A percentile compares a stretch with the other conserved stretches of the same genome.
Evolutionary conservation across 2,888 invertebrate species (phyloP).

Genomic region (Orthosia cruda): DNA sequence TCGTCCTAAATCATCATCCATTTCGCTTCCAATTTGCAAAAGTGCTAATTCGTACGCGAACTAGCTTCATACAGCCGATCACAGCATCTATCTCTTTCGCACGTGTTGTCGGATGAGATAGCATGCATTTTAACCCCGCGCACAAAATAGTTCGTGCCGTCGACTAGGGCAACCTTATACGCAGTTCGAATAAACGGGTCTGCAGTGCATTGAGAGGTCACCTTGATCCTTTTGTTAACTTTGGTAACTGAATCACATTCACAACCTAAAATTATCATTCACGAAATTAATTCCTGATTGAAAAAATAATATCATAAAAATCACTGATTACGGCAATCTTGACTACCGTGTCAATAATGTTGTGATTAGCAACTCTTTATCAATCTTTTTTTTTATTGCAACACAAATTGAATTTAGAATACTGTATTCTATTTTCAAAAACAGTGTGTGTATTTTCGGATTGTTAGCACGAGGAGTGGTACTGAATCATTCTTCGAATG

Average conservation of each 20-base stretch:
- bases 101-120: no score
- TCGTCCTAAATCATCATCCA: no score
- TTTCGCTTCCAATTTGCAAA: no score
- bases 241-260: not conserved
- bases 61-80: no score
- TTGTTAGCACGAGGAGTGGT: constrained; percentile 21
- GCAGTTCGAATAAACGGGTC: not conserved
- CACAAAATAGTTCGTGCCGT: no score
- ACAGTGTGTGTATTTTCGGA: constrained; percentile 55
- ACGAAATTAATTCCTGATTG: not conserved
- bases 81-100: no score
- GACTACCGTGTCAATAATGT: constrained; percentile 24
- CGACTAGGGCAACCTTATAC: no score
- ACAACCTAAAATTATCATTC: constrained; percentile 9
- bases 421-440: constrained; percentile 57
- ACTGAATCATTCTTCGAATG: constrained; percentile 20
- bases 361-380: constrained; percentile 25
- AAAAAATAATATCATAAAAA: not conserved
- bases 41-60: no score
- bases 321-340: constrained; percentile 13
- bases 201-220: not conserved
- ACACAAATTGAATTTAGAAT: constrained; percentile 17
- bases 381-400: not conserved
- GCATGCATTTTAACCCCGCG: no score
- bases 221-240: not conserved